Evolutionary conservation across 2,888 invertebrate species (phyloP).

Genomic region (Caenorhabditis japonica): DNA sequence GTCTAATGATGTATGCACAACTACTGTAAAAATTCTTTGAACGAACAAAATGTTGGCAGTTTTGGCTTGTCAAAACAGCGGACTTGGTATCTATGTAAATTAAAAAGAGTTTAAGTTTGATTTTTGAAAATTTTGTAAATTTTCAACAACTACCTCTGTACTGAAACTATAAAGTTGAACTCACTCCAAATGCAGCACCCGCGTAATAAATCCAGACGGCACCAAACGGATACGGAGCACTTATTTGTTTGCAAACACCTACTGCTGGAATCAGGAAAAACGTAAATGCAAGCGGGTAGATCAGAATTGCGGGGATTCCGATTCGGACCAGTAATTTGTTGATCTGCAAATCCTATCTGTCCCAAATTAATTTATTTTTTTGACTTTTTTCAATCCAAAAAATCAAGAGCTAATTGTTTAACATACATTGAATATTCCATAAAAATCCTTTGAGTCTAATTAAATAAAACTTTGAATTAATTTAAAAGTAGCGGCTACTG

Average conservation of each 20-base stretch:
- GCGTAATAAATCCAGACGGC: constrained; percentile 17
- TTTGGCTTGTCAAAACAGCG: too few relatives aligned
- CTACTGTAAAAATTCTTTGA: too few relatives aligned
- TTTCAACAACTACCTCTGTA: too few relatives aligned
- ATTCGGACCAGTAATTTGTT: constrained; percentile 7
- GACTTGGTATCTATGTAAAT: too few relatives aligned
- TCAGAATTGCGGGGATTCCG: neutral
- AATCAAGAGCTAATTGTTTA: too few relatives aligned
- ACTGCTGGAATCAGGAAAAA: constrained; percentile 28
- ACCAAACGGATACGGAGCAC: constrained; percentile 22
- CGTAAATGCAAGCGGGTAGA: constrained; percentile 25
- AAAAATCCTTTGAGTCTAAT: too few relatives aligned
- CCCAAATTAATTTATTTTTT: neutral
- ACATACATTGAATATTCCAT: too few relatives aligned
- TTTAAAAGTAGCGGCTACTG: too few relatives aligned
- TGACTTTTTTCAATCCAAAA: too few relatives aligned
- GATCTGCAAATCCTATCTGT: constrained; percentile 1
- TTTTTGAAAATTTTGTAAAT: neutral
- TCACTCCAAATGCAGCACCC: constrained; percentile 5
- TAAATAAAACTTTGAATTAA: too few relatives aligned
- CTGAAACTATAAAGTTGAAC: neutral
- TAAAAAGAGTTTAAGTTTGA: neutral
- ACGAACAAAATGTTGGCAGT: too few relatives aligned
- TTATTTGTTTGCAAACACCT: constrained; percentile 19
- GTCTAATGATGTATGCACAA: too few relatives aligned